Evolutionary conservation across 2,113 vertebrate genomes (phyloP).

Genomic region (Aix galericulata): DNA sequence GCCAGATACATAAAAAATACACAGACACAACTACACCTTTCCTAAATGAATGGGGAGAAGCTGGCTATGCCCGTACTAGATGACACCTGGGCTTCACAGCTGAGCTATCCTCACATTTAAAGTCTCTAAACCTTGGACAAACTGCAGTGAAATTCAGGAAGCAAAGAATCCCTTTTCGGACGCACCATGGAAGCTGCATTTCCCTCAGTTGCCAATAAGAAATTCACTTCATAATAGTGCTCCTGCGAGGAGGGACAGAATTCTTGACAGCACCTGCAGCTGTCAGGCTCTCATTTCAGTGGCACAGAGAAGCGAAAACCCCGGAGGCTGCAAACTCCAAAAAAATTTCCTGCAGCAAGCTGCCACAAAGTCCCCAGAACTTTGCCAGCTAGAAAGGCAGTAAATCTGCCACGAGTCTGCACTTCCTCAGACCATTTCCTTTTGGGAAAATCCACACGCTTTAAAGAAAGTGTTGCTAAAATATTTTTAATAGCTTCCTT

Average conservation of each 20-base stretch:
- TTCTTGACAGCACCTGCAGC: not conserved
- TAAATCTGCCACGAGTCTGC: not conserved
- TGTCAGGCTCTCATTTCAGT: not conserved
- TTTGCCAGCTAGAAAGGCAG: not conserved
- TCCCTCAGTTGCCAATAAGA: not conserved
- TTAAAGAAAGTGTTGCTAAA: not conserved
- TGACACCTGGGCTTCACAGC: not conserved
- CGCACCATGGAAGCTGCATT: not conserved
- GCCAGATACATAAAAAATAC: not conserved
- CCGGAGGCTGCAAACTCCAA: not conserved
- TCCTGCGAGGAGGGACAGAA: not conserved
- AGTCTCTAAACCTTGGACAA: not conserved
- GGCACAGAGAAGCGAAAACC: not conserved
- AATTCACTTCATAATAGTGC: not conserved
- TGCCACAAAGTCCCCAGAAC: not conserved
- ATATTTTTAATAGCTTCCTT: constrained; percentile 13
- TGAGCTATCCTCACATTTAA: not conserved
- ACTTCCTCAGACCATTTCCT: not conserved
- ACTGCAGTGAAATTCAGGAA: not conserved
- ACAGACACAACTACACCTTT: not conserved
- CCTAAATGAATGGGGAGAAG: not conserved
- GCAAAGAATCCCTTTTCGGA: not conserved
- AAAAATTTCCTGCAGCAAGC: not conserved
- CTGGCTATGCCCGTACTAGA: not conserved
- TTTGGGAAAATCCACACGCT: not conserved